Conservation (phyloP, 2,797 vertebrate genomes). For the Rhinoraja longicauda region DNA sequence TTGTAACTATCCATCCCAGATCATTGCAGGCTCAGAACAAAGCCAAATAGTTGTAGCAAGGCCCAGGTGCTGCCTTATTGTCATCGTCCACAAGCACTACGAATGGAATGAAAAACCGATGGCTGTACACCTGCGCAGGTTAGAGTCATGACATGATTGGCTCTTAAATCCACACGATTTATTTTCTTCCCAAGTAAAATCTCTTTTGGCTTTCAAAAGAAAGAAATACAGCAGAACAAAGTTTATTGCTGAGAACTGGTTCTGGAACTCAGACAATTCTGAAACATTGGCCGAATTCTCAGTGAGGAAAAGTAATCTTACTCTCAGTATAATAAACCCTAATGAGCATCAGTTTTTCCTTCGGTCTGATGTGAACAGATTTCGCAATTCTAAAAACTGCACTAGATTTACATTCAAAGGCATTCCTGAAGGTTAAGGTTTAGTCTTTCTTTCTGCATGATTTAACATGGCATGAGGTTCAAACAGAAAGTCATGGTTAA, state of each 20-base stretch:
- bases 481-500: not conserved
- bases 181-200: not conserved
- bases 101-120: not conserved
- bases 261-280: not conserved
- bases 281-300: not conserved
- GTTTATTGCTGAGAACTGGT: not conserved
- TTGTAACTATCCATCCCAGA: not conserved
- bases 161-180: not conserved
- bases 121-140: not conserved
- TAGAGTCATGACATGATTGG: not conserved
- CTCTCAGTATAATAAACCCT: not conserved
- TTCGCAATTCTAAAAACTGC: not conserved
- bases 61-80: not conserved
- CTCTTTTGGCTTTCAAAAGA: not conserved
- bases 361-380: not conserved
- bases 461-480: constrained; percentile 1
- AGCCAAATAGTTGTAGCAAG: not conserved
- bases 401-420: not conserved
- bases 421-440: not conserved
- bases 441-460: not conserved
- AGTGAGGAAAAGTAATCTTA: not conserved
- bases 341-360: not conserved
- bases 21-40: not conserved
- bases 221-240: not conserved
- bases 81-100: not conserved